Evolutionary conservation across 2,888 invertebrate species (phyloP).

Genomic region (Fragum fragum): DNA sequence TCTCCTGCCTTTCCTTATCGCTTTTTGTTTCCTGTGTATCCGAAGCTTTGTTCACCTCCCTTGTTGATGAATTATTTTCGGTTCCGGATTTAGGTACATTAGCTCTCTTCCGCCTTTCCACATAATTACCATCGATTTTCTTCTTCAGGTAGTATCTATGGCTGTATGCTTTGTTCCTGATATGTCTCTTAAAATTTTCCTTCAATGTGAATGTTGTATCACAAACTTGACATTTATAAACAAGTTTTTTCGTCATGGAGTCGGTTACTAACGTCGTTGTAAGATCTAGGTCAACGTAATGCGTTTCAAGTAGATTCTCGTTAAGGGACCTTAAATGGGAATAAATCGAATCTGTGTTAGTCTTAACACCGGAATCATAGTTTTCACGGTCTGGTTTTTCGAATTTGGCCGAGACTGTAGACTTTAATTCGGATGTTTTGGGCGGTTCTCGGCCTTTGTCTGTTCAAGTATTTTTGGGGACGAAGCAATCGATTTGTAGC

Average conservation of each 20-base stretch:
- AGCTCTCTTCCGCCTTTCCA: neutral
- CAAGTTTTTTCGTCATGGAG: neutral
- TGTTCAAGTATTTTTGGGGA: too few relatives aligned
- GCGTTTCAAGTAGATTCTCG: neutral
- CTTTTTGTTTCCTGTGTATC: neutral
- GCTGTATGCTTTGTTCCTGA: conserved; percentile 25
- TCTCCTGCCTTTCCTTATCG: neutral
- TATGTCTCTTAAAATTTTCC: conserved; percentile 22
- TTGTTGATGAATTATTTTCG: neutral
- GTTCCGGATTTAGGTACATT: neutral
- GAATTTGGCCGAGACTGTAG: too few relatives aligned
- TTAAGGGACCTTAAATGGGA: neutral
- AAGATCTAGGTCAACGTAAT: neutral
- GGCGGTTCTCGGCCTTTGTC: too few relatives aligned
- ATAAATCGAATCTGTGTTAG: neutral
- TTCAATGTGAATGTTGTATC: conserved; percentile 17
- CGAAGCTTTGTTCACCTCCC: neutral
- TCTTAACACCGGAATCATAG: neutral
- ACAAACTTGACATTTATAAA: conserved; percentile 32
- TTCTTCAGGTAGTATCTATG: conserved; percentile 25
- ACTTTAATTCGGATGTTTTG: too few relatives aligned
- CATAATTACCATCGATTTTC: neutral
- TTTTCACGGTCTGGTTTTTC: too few relatives aligned
- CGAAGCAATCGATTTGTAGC: too few relatives aligned
- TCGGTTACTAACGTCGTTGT: neutral